Percentiles rank a stretch among this genome's conserved stretches.
Conservation (phyloP, 2,888 invertebrate species). For the Antheraea yamamai region DNA sequence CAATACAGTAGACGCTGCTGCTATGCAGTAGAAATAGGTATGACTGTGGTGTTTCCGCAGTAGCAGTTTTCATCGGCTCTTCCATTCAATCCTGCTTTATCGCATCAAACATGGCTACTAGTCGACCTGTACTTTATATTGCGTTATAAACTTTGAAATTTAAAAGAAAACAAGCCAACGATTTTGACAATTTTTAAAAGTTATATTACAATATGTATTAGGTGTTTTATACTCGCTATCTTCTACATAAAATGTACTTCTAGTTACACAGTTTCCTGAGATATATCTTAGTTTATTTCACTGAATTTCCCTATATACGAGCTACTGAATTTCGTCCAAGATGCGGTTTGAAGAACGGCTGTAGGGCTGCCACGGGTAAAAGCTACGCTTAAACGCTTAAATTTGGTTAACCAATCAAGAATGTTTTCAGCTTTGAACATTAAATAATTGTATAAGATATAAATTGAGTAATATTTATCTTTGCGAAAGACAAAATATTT, state of each 20-base stretch:
- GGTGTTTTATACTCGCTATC: conserved; percentile 33
- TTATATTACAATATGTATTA: not conserved
- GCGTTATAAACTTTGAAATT: not conserved
- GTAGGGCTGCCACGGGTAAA: conserved; percentile 23
- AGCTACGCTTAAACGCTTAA: not conserved
- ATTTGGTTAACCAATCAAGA: not conserved
- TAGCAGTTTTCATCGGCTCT: no score
- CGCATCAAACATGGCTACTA: not conserved
- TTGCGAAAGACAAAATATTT: not conserved
- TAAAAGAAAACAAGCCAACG: not conserved
- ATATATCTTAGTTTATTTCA: conserved; percentile 51
- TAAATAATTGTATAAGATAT: not conserved
- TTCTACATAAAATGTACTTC: conserved; percentile 26
- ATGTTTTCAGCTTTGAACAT: not conserved
- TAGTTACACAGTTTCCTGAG: conserved; percentile 38
- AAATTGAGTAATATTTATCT: not conserved
- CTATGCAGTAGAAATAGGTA: no score
- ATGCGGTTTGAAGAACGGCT: conserved; percentile 26
- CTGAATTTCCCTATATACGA: conserved; percentile 61
- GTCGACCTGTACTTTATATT: not conserved
- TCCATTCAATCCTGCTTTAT: not conserved
- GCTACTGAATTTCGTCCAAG: conserved; percentile 35
- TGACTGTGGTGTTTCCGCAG: no score
- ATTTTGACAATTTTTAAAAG: not conserved
- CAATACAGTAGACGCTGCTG: no score